Percentiles rank a stretch among this genome's conserved stretches.
These are phyloP conservation scores for Samia ricini DNA, from an alignment of 1,140 invertebrate genomes.

Conservation along the genomic window DNA sequence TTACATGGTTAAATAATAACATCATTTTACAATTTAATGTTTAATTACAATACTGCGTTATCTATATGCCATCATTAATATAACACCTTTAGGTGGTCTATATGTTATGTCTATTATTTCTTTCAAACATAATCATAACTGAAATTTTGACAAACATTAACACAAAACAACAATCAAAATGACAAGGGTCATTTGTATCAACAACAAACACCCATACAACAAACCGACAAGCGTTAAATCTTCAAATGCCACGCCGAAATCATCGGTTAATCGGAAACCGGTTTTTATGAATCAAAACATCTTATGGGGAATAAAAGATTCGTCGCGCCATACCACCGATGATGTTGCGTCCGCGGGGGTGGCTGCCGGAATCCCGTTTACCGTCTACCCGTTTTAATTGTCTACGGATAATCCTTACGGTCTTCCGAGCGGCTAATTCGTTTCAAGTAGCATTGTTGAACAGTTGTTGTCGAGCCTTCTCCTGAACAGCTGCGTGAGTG, in stretches of 20 bases:
- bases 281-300: conserved; percentile 38
- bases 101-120: too few species aligned
- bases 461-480: conserved; percentile 25
- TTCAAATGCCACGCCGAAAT: neutral
- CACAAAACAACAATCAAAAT: neutral
- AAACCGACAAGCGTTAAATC: conserved; percentile 17
- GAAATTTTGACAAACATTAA: neutral
- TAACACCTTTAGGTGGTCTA: neutral
- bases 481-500: conserved; percentile 40
- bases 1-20: too few species aligned
- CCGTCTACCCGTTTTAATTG: conserved; percentile 50
- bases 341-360: neutral
- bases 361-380: neutral
- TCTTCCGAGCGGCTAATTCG: conserved; percentile 61
- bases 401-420: conserved; percentile 47
- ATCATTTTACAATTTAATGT: too few species aligned
- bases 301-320: conserved; percentile 22
- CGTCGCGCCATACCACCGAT: neutral
- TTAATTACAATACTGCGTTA: too few species aligned
- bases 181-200: conserved; percentile 7
- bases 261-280: conserved; percentile 14
- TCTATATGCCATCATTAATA: too few species aligned
- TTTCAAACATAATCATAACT: neutral
- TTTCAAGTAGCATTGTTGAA: conserved; percentile 61
- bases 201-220: conserved; percentile 2